A percentile compares a stretch with the other conserved stretches of the same genome.
Evolutionary conservation across 2,888 invertebrate species (phyloP).

Genomic region (Diplolepis rosae): DNA sequence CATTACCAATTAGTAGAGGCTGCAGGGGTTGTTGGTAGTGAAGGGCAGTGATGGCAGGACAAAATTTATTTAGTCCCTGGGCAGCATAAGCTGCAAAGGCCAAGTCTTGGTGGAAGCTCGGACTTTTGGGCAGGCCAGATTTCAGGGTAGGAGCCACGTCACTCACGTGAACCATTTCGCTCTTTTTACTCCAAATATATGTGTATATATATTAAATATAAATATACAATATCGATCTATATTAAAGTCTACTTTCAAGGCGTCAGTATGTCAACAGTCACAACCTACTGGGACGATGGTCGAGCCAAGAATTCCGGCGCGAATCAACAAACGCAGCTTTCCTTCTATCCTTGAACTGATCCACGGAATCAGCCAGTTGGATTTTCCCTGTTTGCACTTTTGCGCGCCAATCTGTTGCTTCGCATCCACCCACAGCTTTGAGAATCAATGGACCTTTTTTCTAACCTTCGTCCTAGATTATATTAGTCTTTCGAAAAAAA

Average conservation of each 20-base stretch:
- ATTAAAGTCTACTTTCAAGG: neutral
- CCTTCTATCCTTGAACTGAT: conserved; percentile 21
- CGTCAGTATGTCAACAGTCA: neutral
- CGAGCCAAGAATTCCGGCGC: conserved; percentile 5
- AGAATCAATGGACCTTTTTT: neutral
- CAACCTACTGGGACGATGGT: neutral
- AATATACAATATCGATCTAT: neutral
- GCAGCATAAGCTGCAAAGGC: conserved; percentile 44
- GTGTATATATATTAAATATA: neutral
- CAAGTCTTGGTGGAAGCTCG: conserved; percentile 88
- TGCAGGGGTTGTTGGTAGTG: conserved; percentile 70
- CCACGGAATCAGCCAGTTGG: conserved; percentile 19
- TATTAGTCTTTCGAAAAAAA: neutral
- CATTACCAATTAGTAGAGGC: conserved; percentile 68
- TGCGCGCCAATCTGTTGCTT: conserved; percentile 56
- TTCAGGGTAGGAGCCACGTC: conserved; percentile 66
- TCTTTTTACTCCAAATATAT: too few relatives aligned
- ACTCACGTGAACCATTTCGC: conserved; percentile 69
- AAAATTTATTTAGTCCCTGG: conserved; percentile 54
- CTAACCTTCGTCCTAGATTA: neutral
- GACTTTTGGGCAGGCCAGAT: conserved; percentile 87
- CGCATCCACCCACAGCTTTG: conserved; percentile 29
- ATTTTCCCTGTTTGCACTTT: conserved; percentile 29
- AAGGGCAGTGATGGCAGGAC: conserved; percentile 59
- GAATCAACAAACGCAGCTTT: conserved; percentile 24